phyloP scores from a whole-genome alignment of 2,888 invertebrate species.

The Margaritifera margaritifera region DNA sequence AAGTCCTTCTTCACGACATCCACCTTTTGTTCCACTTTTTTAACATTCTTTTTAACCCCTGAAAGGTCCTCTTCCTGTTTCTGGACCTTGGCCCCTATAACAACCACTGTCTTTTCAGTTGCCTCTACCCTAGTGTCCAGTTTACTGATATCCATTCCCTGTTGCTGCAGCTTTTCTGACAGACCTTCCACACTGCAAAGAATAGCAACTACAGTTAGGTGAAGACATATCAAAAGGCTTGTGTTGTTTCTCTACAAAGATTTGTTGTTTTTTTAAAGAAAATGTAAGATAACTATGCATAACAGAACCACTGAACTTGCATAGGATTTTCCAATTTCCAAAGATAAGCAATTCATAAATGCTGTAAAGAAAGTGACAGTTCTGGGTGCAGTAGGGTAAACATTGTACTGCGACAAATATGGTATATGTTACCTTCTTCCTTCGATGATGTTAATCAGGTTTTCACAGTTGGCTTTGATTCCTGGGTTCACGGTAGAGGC shows the following conservation, averaged over 20 bases:
- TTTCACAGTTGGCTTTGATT: constrained; percentile 39
- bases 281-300: too few relatives aligned
- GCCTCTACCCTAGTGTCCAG: constrained; percentile 51
- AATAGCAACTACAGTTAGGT: constrained; percentile 3
- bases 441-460: constrained; percentile 55
- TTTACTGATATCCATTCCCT: constrained; percentile 48
- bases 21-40: constrained; percentile 45
- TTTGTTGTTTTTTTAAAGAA: too few relatives aligned
- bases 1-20: constrained; percentile 48
- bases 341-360: too few relatives aligned
- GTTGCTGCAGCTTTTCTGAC: constrained; percentile 48
- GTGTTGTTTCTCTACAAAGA: too few relatives aligned
- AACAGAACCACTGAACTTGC: too few relatives aligned
- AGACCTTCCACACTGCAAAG: constrained; percentile 51
- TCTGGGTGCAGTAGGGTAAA: too few relatives aligned
- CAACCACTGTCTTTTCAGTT: constrained; percentile 46
- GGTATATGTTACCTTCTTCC: constrained; percentile 49
- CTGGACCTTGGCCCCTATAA: constrained; percentile 47
- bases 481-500: constrained; percentile 27
- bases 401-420: too few relatives aligned
- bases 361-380: too few relatives aligned
- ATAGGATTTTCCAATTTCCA: too few relatives aligned
- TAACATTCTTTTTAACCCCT: constrained; percentile 37
- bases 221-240: neutral
- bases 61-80: constrained; percentile 50